Evolutionary conservation across 2,888 invertebrate species (phyloP).

Genomic region (Ferdinandea cuprea): DNA sequence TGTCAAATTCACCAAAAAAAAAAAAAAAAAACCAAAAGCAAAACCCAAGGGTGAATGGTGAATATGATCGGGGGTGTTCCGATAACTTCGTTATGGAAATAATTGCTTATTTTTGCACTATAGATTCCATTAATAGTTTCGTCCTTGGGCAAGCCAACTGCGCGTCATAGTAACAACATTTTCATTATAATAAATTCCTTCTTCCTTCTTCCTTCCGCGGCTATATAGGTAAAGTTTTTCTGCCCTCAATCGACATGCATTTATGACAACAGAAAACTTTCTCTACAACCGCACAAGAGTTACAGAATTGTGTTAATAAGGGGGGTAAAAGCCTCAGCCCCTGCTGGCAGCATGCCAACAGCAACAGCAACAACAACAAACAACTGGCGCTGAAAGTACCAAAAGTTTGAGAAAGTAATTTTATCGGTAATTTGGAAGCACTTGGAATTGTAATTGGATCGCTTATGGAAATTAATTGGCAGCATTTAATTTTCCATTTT

Average conservation of each 20-base stretch:
- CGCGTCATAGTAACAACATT: slow-evolving; percentile 7
- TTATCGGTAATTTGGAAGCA: slow-evolving; percentile 74
- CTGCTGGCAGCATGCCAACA: slow-evolving; percentile 18
- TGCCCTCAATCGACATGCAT: background rate
- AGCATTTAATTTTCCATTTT: slow-evolving; percentile 71
- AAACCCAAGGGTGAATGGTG: slow-evolving; percentile 16
- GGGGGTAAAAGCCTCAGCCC: slow-evolving; percentile 10
- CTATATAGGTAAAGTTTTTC: slow-evolving; percentile 15
- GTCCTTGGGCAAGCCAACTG: slow-evolving; percentile 8
- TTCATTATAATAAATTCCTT: slow-evolving; percentile 37
- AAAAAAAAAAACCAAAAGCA: no score
- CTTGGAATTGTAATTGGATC: slow-evolving; percentile 72
- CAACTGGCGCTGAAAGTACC: background rate
- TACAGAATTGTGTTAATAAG: slow-evolving; percentile 44
- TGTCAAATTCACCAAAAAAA: slow-evolving; percentile 35
- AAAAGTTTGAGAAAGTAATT: slow-evolving; percentile 69
- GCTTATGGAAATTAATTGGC: slow-evolving; percentile 74
- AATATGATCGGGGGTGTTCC: slow-evolving; percentile 43
- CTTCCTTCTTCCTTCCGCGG: no score
- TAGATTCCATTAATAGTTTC: slow-evolving; percentile 5
- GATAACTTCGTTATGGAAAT: slow-evolving; percentile 68
- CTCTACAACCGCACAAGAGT: slow-evolving; percentile 25
- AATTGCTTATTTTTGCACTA: slow-evolving; percentile 49
- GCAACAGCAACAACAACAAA: slow-evolving; percentile 9
- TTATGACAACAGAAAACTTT: slow-evolving; percentile 20